Evolutionary conservation across 2,888 invertebrate genomes (phyloP).

Genomic region (Acronicta alni): DNA sequence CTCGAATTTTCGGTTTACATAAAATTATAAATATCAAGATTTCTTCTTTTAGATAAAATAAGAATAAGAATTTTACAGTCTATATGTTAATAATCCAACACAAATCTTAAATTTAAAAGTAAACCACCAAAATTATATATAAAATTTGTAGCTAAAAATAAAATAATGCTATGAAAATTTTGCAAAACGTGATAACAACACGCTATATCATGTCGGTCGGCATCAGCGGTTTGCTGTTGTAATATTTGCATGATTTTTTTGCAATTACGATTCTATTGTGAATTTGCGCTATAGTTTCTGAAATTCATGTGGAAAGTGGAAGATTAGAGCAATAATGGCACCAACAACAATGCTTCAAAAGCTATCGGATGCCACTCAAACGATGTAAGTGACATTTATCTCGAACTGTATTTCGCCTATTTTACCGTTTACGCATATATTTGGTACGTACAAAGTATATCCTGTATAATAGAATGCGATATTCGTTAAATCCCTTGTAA

Average conservation of each 20-base stretch:
- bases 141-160: no score
- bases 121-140: neutral
- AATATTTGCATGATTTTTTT: constrained; percentile 70
- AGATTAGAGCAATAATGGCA: constrained; percentile 74
- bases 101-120: neutral
- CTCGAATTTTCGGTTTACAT: neutral
- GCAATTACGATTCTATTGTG: constrained; percentile 64
- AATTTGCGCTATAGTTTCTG: constrained; percentile 55
- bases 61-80: no score
- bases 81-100: no score
- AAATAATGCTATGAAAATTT: neutral
- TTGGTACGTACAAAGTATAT: constrained; percentile 13
- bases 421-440: constrained; percentile 44
- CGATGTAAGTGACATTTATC: constrained; percentile 79
- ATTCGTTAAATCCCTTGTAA: neutral
- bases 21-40: neutral
- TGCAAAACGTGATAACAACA: constrained; percentile 57
- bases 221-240: constrained; percentile 75
- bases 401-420: constrained; percentile 45
- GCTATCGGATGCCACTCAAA: constrained; percentile 83
- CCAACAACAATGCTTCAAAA: constrained; percentile 83
- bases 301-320: constrained; percentile 77
- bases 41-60: no score
- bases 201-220: constrained; percentile 78
- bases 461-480: neutral